These are phyloP conservation scores for Chaunax sp. DNA, from an alignment of 2,797 vertebrate species.

Conservation along the genomic window DNA sequence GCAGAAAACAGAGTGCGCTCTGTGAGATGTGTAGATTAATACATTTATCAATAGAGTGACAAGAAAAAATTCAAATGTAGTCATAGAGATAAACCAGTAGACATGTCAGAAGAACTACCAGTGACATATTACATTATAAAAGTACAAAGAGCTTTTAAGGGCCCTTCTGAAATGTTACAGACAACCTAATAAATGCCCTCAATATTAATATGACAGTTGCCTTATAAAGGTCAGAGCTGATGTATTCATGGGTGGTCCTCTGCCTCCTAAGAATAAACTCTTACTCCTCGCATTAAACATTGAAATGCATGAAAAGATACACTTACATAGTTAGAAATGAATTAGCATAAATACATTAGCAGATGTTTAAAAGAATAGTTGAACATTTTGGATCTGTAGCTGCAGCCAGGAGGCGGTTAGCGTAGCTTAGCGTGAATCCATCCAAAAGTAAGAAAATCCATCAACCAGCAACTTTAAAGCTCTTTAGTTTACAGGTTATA, in stretches of 20 bases:
- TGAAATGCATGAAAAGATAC: too few species aligned
- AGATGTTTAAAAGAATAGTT: background rate
- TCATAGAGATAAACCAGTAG: background rate
- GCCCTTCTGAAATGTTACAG: slow-evolving; percentile 16
- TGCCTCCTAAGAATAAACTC: slow-evolving; percentile 1
- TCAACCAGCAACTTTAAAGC: background rate
- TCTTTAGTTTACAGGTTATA: background rate
- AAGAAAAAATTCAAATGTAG: background rate
- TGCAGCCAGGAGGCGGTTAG: background rate
- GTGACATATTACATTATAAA: slow-evolving; percentile 31
- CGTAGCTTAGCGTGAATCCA: background rate
- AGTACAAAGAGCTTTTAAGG: slow-evolving; percentile 24
- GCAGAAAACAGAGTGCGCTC: background rate
- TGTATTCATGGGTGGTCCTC: slow-evolving; percentile 67
- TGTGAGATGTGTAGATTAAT: background rate
- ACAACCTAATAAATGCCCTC: slow-evolving; percentile 30
- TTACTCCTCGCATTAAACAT: background rate
- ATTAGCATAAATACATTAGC: background rate
- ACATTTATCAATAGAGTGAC: background rate
- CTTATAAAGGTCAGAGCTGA: slow-evolving; percentile 55
- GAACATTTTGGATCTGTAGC: background rate
- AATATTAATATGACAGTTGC: slow-evolving; percentile 51
- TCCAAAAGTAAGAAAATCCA: background rate
- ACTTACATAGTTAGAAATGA: too few species aligned
- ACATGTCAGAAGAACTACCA: slow-evolving; percentile 7